Conservation (phyloP, 2,888 invertebrate genomes). For the Agrochola litura region DNA sequence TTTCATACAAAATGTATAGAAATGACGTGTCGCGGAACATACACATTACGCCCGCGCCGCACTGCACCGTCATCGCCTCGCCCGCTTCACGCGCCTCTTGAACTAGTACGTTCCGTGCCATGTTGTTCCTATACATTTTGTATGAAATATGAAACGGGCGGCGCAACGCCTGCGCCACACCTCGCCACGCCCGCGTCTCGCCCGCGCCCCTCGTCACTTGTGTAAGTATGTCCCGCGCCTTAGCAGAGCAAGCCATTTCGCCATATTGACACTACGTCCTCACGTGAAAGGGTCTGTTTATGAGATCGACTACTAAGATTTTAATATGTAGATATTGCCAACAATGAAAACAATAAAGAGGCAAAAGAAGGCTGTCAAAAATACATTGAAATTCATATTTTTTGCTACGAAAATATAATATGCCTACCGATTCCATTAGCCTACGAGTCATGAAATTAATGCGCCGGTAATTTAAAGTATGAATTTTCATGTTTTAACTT, state of each 20-base stretch:
- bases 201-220: too few species aligned
- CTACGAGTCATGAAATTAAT: constrained; percentile 14
- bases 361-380: neutral
- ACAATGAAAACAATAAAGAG: neutral
- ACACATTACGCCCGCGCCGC: too few species aligned
- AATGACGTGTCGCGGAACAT: too few species aligned
- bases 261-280: neutral
- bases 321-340: neutral
- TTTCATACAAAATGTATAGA: too few species aligned
- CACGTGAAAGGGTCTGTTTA: neutral
- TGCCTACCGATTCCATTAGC: constrained; percentile 12
- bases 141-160: too few species aligned
- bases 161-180: too few species aligned
- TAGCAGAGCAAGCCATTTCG: neutral
- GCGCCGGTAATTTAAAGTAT: constrained; percentile 10
- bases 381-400: neutral
- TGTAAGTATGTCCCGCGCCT: too few species aligned
- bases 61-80: too few species aligned
- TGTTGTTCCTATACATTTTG: too few species aligned
- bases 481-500: constrained; percentile 12
- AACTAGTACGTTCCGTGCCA: too few species aligned
- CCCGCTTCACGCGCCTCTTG: too few species aligned
- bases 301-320: neutral
- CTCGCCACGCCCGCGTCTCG: too few species aligned
- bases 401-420: constrained; percentile 1